Conservation (phyloP, 2,113 vertebrate genomes). For the Rhynchopsitta pachyrhyncha region DNA sequence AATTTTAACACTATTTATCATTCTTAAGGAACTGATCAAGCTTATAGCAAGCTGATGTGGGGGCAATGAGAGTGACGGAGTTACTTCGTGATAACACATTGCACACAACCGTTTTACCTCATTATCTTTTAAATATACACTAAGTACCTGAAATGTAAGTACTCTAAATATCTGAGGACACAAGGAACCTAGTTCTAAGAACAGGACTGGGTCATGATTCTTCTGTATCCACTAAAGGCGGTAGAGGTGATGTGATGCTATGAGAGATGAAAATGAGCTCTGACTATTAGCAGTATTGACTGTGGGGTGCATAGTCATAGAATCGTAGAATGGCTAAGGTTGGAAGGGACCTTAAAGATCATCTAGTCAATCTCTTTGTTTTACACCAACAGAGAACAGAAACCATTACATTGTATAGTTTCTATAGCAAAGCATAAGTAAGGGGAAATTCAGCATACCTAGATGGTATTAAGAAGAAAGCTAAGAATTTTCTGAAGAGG, state of each 20-base stretch:
- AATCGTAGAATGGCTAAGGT: background rate
- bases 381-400: background rate
- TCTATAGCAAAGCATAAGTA: background rate
- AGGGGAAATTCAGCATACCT: background rate
- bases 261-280: background rate
- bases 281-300: background rate
- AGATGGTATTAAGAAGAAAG: background rate
- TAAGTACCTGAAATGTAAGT: background rate
- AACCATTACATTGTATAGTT: background rate
- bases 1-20: conserved; percentile 39
- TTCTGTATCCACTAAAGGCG: background rate
- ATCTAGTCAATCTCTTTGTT: background rate
- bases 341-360: background rate
- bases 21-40: conserved; percentile 43
- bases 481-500: background rate
- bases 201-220: background rate
- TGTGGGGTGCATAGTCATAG: background rate
- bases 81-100: background rate
- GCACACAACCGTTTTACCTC: background rate
- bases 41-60: background rate
- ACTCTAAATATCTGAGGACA: background rate
- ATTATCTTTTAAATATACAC: conserved; percentile 14
- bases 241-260: background rate
- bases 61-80: background rate
- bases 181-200: background rate